These are phyloP conservation scores for Tokudaia tokunoshimensis DNA, from an alignment of 2,797 vertebrate genomes.

Conservation along the genomic window DNA sequence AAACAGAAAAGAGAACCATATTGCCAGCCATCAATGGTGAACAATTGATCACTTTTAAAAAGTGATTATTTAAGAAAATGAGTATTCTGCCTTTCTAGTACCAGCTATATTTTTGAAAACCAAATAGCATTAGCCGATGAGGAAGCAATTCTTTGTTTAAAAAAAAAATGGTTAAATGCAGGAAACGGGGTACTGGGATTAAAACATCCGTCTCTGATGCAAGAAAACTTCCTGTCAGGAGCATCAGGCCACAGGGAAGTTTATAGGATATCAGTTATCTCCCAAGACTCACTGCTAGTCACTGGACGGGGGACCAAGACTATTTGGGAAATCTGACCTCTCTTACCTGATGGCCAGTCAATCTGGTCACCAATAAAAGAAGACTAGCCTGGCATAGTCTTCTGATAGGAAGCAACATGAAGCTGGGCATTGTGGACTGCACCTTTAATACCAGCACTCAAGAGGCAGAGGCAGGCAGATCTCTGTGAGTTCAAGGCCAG, in stretches of 20 bases:
- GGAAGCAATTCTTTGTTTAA: not conserved
- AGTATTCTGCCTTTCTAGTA: not conserved
- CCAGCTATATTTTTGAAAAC: conserved; percentile 4
- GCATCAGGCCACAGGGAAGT: not conserved
- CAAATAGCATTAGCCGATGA: not conserved
- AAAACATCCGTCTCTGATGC: not conserved
- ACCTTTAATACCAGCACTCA: not conserved
- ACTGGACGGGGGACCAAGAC: not conserved
- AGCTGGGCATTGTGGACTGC: not conserved
- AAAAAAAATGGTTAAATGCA: not conserved
- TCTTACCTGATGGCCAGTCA: conserved; percentile 16
- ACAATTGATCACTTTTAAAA: not conserved
- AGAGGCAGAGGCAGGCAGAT: not conserved
- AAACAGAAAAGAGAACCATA: not conserved
- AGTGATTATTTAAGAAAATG: conserved; percentile 42
- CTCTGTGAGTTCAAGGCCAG: not conserved
- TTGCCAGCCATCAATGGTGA: not conserved
- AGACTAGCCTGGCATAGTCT: not conserved
- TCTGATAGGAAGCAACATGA: not conserved
- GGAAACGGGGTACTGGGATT: not conserved
- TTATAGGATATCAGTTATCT: not conserved
- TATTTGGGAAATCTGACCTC: not conserved
- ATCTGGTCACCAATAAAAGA: not conserved
- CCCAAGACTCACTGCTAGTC: not conserved
- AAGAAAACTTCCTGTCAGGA: conserved; percentile 22